Base-by-base conservation (phyloP, 2,797 vertebrate genomes). In the Siniperca obscura region DNA sequence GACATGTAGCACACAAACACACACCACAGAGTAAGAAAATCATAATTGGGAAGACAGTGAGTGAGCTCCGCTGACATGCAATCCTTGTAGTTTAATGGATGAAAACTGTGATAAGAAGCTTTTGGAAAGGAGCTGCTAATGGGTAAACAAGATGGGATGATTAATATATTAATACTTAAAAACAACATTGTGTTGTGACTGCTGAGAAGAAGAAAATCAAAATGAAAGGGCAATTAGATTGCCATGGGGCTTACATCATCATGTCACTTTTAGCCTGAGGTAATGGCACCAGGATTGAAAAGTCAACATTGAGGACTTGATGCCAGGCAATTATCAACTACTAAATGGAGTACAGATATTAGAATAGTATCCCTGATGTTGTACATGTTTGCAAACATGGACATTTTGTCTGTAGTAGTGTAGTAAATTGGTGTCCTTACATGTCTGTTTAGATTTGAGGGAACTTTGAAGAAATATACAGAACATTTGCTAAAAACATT, bases 61-160 rank as follows among this genome's bases (percentile, higher is more conserved):
- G n/a, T 22, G 73, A 70, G 68, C 68, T 53, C n/a, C 4, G 66
- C 53, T 66, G 73, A 82, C 77, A 75, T 70, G 76, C 81, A 66
- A 78, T 71, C 60, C 30, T 3, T 74, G 71, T 62, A 70, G 61
- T 82, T 87, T 80, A 87, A 85, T 74, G 86, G 86, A 85, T 87
- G 56, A 48, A 82, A 77, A 69, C 42, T 50, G 60, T 46, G 84
- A 86, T 88, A 86, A 83, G 80, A 81, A 74, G 82, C 81, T 80
- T 82, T 71, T 69, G 74, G 53, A 87, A 80, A 66, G 75, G 70
- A 64, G 68, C 76, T 11, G 74, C 84, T 90, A 87, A 91, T 89
- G 85, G 81, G 70, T 85, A 86, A 91, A 90, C 86, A 92, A 83
- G 70, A 88, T 38, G 66, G 46, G 56, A 65, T 70, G 84, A 87